Evolutionary conservation across 1,140 invertebrate genomes (phyloP), one percentile per base, ranked within the genome.

Genomic region (Lordiphosa mommai): DNA sequence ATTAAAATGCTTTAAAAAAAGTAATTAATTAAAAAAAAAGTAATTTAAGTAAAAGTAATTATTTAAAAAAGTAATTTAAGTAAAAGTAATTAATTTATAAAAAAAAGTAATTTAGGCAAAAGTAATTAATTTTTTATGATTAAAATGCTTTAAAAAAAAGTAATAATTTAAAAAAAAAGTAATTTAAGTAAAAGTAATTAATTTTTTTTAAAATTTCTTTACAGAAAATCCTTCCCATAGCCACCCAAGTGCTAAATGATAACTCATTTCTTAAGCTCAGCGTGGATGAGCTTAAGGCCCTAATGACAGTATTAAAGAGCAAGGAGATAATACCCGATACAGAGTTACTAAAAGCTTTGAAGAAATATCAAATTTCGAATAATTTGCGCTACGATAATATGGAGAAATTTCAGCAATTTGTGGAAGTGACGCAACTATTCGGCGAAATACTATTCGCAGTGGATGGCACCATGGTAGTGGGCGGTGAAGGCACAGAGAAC

Each of bases 141-240:
- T n/a, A n/a, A n/a, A n/a, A n/a, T n/a, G n/a, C n/a, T n/a, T n/a
- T n/a, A n/a, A n/a, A n/a, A n/a, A n/a, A n/a, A n/a, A n/a, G n/a
- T n/a, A n/a, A n/a, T n/a, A n/a, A n/a, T n/a, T n/a, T n/a, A n/a
- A n/a, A n/a, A n/a, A n/a, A n/a, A n/a, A n/a, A n/a, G n/a, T n/a
- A n/a, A n/a, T n/a, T n/a, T n/a, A n/a, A n/a, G n/a, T n/a, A n/a
- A n/a, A n/a, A 13, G 17, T 3, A n/a, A 2, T 41, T 17, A 16
- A n/a, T 30, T 44, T 27, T 44, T 6, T 0, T 3, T 0, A 9
- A n/a, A n/a, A n/a, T n/a, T 4, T 10, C 0, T 23, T 32, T 4
- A 4, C 50, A 71, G 61, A 74, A 77, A 59, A 71, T 77, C 2
- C 30, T 43, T 0, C 72, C 72, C 0, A n/a, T 71, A 12, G 66